Base-by-base conservation (phyloP, 2,888 invertebrate genomes). In the Pterostichus madidus region DNA sequence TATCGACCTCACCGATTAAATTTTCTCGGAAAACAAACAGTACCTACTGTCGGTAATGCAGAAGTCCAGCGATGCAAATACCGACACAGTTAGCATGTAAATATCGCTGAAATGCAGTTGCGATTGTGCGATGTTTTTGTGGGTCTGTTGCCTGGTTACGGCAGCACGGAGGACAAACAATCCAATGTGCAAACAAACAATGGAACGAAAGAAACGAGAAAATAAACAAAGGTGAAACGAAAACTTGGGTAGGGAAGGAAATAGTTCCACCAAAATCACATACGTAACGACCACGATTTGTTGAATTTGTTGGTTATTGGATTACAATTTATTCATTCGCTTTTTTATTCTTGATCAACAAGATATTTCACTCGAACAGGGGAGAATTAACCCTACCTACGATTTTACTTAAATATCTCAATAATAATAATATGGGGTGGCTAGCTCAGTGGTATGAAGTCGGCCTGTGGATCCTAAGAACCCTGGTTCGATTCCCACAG, bases 141-240 rank as follows among this genome's bases (percentile, higher is more conserved):
- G 39, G 5, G 39, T 53, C 15, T 15, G 68, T 44, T 68, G 68
- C 39, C 17, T 15, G 15, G 68, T 5, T 15, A 44, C 68, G 15
- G 35, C 39, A 53, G 44, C 39, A 10, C 59, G 31, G 31, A 11
- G 44, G 68, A 68, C 68, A 68, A 68, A 68, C 68, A 68, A 39
- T 2, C 68, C 15, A 59, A 24, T 24, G 59, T 59, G 68, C 68
- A 68, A 68, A 68, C 68, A 68, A 68, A 39, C 39, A 68, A 68
- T 35, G 39, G 44, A 68, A 31, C 15, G 59, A 59, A 68, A 68
- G 39, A 68, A 24, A 68, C 13, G 68, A 68, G 39, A 68, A 68
- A 68, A 68, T 68, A 68, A 68, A 68, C 68, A 68, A 68, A 59
- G 17, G 59, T 24, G 31, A 59, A 59, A 35, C 35, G 68, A 17